Conservation (phyloP, 1,140 invertebrate genomes). For the Caerostris darwini region DNA sequence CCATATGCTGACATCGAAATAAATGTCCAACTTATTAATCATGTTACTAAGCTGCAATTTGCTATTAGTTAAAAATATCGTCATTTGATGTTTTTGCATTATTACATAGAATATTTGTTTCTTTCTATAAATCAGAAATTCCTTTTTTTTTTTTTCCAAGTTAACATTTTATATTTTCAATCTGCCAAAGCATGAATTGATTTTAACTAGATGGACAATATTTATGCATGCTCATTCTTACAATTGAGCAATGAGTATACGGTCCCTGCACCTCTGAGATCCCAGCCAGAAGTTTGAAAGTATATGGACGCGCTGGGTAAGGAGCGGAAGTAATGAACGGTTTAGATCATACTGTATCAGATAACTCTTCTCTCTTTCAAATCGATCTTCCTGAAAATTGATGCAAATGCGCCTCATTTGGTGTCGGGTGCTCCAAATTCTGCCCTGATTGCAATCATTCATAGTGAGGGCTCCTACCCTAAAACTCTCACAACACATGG, state of each 20-base stretch:
- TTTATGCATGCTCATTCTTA: background rate
- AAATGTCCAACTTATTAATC: too few relatives aligned
- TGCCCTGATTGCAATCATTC: constrained; percentile 18
- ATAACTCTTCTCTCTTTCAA: constrained; percentile 33
- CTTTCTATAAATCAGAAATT: too few relatives aligned
- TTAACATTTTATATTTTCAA: background rate
- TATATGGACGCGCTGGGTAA: background rate
- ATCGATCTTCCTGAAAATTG: constrained; percentile 54
- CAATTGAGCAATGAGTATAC: background rate
- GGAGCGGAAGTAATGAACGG: constrained; percentile 61
- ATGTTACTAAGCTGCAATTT: too few relatives aligned
- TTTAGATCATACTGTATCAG: constrained; percentile 66
- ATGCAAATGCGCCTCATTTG: constrained; percentile 57
- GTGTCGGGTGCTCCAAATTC: background rate
- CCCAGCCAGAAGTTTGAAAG: background rate
- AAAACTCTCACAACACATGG: background rate
- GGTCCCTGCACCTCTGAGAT: background rate
- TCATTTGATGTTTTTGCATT: too few relatives aligned
- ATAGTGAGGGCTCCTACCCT: background rate
- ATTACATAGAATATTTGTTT: too few relatives aligned
- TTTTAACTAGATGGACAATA: background rate
- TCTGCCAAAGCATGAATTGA: background rate
- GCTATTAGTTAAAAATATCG: too few relatives aligned
- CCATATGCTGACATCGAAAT: too few relatives aligned
- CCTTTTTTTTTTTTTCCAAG: too few relatives aligned